Evolutionary conservation across 2,113 vertebrate genomes (phyloP).

Genomic region (Acrocephalus arundinaceus): DNA sequence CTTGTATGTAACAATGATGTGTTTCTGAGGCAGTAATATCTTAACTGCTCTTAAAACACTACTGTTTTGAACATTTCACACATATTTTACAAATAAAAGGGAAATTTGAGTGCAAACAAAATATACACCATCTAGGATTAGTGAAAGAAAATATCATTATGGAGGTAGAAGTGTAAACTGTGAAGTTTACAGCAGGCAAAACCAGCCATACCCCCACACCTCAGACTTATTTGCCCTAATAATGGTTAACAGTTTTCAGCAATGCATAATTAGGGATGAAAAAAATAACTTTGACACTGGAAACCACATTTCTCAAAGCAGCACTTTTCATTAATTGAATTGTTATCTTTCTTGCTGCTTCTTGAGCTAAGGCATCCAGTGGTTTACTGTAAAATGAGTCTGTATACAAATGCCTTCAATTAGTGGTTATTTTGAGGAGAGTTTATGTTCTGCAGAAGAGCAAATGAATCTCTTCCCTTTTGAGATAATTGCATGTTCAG

Average conservation of each 20-base stretch:
- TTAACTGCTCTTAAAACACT: neutral
- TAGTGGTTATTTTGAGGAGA: neutral
- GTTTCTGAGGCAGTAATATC: neutral
- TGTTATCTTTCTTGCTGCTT: neutral
- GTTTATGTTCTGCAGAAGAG: neutral
- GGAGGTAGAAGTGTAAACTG: neutral
- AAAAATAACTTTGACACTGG: neutral
- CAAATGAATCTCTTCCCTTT: neutral
- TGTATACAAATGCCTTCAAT: neutral
- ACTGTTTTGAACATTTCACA: neutral
- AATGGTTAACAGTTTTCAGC: neutral
- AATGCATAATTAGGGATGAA: neutral
- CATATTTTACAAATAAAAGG: neutral
- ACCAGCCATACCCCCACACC: neutral
- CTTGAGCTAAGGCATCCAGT: neutral
- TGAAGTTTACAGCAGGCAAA: neutral
- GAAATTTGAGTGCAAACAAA: neutral
- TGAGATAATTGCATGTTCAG: neutral
- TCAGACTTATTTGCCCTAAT: neutral
- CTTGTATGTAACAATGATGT: rapidly evolving
- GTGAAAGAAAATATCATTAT: neutral
- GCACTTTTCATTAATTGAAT: neutral
- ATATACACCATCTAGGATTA: neutral
- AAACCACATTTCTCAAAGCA: neutral
- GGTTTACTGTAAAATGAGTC: neutral